Percentiles rank a stretch among this genome's conserved stretches.
Evolutionary conservation across 1,140 invertebrate species (phyloP).

Genomic region (Drosophila biarmipes): DNA sequence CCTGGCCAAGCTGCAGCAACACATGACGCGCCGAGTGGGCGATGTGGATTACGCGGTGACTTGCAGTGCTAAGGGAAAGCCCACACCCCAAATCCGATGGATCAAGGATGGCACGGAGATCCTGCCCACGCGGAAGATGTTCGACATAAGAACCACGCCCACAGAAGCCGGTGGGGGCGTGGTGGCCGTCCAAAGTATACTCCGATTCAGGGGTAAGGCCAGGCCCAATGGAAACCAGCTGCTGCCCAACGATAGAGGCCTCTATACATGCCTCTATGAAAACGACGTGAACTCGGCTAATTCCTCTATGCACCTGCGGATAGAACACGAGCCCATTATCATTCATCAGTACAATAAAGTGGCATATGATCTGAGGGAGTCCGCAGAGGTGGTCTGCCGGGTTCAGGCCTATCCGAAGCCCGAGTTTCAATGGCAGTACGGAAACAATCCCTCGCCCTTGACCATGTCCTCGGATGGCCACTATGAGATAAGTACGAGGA

Average conservation of each 20-base stretch:
- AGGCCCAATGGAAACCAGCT: slow-evolving; percentile 91
- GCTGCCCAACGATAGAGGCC: slow-evolving; percentile 92
- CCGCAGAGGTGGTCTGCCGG: slow-evolving; percentile 93
- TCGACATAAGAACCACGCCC: slow-evolving; percentile 91
- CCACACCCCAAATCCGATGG: slow-evolving; percentile 93
- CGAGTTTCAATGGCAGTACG: slow-evolving; percentile 95
- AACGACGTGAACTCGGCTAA: slow-evolving; percentile 95
- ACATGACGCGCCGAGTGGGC: slow-evolving; percentile 91
- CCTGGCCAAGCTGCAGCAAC: slow-evolving; percentile 91
- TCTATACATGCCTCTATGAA: slow-evolving; percentile 94
- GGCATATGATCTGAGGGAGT: slow-evolving; percentile 93
- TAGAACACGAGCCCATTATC: slow-evolving; percentile 95
- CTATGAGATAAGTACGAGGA: slow-evolving; percentile 92
- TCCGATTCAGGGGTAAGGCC: slow-evolving; percentile 91
- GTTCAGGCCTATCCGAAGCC: slow-evolving; percentile 96
- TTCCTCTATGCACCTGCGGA: slow-evolving; percentile 94
- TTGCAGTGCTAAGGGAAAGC: slow-evolving; percentile 94
- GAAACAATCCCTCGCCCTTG: slow-evolving; percentile 89
- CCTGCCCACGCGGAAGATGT: slow-evolving; percentile 90
- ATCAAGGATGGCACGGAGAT: slow-evolving; percentile 93
- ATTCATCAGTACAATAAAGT: slow-evolving; percentile 94
- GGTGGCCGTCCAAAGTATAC: slow-evolving; percentile 92
- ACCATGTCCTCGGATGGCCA: slow-evolving; percentile 92
- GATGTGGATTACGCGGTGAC: slow-evolving; percentile 92
- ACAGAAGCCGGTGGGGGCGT: slow-evolving; percentile 90